phyloP scores from a whole-genome alignment of 2,113 vertebrate genomes.

The Ranitomeya imitator region DNA sequence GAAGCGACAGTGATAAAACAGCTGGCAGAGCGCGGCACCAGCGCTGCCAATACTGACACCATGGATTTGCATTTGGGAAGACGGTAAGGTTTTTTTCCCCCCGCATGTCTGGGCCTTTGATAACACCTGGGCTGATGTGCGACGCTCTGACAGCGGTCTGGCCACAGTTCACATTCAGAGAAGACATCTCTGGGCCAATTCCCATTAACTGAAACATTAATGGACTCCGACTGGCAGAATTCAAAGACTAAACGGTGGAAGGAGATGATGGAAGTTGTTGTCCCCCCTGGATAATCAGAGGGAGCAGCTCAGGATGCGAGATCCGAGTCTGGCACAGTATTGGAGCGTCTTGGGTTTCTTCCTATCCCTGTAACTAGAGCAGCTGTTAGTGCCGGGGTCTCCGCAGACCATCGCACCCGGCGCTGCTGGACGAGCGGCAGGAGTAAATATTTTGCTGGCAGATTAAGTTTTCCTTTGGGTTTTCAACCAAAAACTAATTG shows the following conservation, averaged over 20 bases:
- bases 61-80: constrained; percentile 61
- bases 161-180: neutral
- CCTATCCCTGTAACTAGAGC: neutral
- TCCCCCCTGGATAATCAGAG: constrained; percentile 8
- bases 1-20: neutral
- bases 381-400: neutral
- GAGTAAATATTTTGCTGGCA: constrained; percentile 19
- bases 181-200: constrained; percentile 29
- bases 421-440: neutral
- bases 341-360: neutral
- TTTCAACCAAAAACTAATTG: constrained; percentile 4
- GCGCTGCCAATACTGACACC: constrained; percentile 56
- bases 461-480: neutral
- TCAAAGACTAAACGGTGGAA: neutral
- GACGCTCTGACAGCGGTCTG: constrained; percentile 58
- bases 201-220: constrained; percentile 35
- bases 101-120: constrained; percentile 51
- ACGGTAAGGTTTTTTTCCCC: neutral
- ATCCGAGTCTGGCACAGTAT: fast-evolving
- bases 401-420: neutral
- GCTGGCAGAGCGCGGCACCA: constrained; percentile 37
- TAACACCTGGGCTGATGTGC: constrained; percentile 63
- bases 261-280: neutral
- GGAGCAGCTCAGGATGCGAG: neutral
- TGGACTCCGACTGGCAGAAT: neutral